Base-by-base conservation (phyloP, 2,888 invertebrate species). In the Ctena decussata region DNA sequence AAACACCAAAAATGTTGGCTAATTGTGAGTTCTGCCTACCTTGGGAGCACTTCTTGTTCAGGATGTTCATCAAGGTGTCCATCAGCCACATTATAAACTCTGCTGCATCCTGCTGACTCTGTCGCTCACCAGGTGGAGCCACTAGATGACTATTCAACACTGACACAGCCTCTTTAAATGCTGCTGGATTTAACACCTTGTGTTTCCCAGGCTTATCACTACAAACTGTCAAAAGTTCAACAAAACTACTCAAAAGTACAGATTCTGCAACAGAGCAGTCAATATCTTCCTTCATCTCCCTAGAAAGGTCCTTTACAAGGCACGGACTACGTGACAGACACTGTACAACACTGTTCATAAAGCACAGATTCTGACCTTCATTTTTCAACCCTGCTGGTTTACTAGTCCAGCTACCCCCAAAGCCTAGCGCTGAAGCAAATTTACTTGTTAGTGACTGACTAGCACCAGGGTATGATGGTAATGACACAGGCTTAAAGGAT, bases 81-180 rank as follows among this genome's bases (percentile, higher is more conserved):
- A 94, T 88, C 37, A 95, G 84, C 94, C 95, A 95, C 93, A 94
- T 94, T 53, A 94, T 92, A 84, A 95, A 95, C 86, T 95, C 95
- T 37, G 93, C 94, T 8, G 94, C 93, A 89, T 95, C 95, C 76
- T 94, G 95, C 88, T 94, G 94, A 3, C 74, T 69, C 83, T 94
- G 93, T 11, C 87, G 80, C 49, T 91, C 87, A 69, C 87, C 87
- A 12, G 87, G 87, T 12, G 86, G 85, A 0, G 91, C 89, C 21
- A 95, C 92, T 21, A 94, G 84, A 11, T 83, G 77, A 39, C 87
- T 79, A 27, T 91, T 87, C 41, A 94, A 71, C 8, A 88, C 77
- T 12, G 93, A 90, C 15, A 92, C 92, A 46, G 93, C 91, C 77
- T 93, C 91, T 35, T 93, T 85, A 70, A 94, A 91, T 15, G 89